Evolutionary conservation across 2,113 vertebrate species (phyloP).

Genomic region (Phoxinus phoxinus): DNA sequence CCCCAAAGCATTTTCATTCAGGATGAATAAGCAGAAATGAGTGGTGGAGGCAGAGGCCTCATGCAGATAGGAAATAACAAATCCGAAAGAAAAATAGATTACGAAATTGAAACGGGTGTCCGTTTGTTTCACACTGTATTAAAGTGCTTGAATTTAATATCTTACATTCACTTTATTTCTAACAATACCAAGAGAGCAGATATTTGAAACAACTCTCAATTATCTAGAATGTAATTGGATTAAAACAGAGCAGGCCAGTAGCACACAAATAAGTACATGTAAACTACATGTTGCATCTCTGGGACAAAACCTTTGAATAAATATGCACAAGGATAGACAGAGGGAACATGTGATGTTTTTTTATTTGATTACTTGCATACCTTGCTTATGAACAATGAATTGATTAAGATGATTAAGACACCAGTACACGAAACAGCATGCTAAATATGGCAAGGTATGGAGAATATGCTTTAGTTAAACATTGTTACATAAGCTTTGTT

Average conservation of each 20-base stretch:
- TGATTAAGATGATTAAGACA: too few relatives aligned
- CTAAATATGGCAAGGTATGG: background rate
- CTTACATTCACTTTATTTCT: background rate
- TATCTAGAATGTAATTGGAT: background rate
- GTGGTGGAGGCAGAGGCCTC: conserved; percentile 30
- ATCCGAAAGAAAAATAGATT: background rate
- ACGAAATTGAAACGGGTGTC: background rate
- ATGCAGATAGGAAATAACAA: background rate
- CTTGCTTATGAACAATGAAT: background rate
- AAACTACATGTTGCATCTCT: background rate
- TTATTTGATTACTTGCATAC: background rate
- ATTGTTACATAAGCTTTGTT: background rate
- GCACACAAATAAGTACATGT: background rate
- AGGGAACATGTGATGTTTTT: background rate
- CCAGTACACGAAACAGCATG: background rate
- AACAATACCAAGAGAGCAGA: background rate
- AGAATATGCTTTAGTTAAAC: background rate
- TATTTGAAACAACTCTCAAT: background rate
- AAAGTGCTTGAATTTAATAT: background rate
- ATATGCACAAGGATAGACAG: background rate
- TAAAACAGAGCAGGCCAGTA: background rate
- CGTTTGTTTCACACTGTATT: background rate
- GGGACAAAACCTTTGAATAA: background rate
- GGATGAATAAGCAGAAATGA: conserved; percentile 73
- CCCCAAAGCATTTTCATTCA: conserved; percentile 56